Base-by-base conservation (phyloP, 1,140 invertebrate genomes). In the Zaprionus camerounensis region DNA sequence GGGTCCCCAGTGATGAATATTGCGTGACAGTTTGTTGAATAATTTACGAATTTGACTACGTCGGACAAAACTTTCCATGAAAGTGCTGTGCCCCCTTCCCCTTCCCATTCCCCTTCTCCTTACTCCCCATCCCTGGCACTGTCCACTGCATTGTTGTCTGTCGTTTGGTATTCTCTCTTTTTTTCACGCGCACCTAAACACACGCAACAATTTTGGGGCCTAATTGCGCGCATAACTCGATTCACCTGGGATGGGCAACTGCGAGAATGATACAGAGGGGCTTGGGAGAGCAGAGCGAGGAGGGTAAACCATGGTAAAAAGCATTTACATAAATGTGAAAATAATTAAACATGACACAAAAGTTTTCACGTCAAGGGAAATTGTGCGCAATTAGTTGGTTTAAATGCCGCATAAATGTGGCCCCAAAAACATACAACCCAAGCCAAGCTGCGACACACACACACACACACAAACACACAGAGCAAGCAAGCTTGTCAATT, bases 21-120 rank as follows among this genome's bases (percentile, higher is more conserved):
- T 90, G 85, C 85, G 86, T 90, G 85, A 90, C 86, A 90, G 82
- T 90, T 91, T 90, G 85, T 82, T 91, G 85, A 90, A 90, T 90
- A 81, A 88, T 88, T 88, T 90, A 88, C 84, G 81, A 77, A 84
- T 84, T 80, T 80, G 62, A 51, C 46, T 51, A 24, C 59, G 31
- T 44, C 36, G 38, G 26, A 56, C 34, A 44, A 61, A 80, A 72
- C 78, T 80, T 80, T 84, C 53, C 70, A 71, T 81, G 38, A 28
- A 69, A 3, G 7, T 17, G 15, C 38, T 41, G 38, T n/a, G 6
- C 36, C 28, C 62, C 24, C 26, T 41, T 46, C 63, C 12, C 12
- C 31, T 26, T 31, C 34, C 41, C 24, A 22, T 34, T 46, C 63
- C 9, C 12, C 31, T 26, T 31, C 34, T 28, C 22, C 44, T 13